Evolutionary conservation across 2,113 vertebrate species (phyloP), one percentile per base, ranked within the genome.

Genomic region (Serilophus lunatus): DNA sequence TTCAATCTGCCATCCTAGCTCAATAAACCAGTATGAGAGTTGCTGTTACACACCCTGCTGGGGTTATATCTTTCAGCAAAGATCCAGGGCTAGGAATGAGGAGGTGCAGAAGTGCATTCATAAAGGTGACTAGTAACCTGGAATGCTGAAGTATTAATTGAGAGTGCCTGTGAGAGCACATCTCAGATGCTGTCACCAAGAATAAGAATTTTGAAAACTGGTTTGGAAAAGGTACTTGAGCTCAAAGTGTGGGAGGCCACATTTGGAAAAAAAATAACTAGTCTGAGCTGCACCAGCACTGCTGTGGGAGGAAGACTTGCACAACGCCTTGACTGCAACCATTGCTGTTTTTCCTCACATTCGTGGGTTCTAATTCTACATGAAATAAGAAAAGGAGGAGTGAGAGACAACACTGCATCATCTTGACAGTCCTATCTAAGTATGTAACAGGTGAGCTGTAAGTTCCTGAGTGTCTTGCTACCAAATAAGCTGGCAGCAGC

Each of bases 261-360:
- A 36, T 63, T 59, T 82, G 45, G 22, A 3, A 47, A 64, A 74
- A 82, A 47, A 60, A 1, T 1, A 38, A 16, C 17, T n/a, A 76
- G 29, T 13, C 45, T 91, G 53, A 57, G 12, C 71, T 72, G 69
- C 63, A 94, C 5, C 38, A 53, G 63, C 50, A 51, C 42, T 82
- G 42, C 15, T 47, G 78, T 85, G 78, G 63, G 87, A 88, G 84
- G 54, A 76, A 56, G 40, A 72, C n/a, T 87, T 90, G 57, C 57
- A 89, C 69, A 76, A 50, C 92, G 82, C 74, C 84, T 92, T 88
- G 47, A 85, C 84, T 87, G 76, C 42, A 95, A 74, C 69, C 75
- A 36, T 68, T 63, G 42, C 47, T 90, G 68, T 1, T 82, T 92
- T 60, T 70, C 59, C 68, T 94, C 85, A 64, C 10, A 17, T 75